Evolutionary conservation across 1,140 invertebrate species (phyloP).

Genomic region (Drosophila miranda): DNA sequence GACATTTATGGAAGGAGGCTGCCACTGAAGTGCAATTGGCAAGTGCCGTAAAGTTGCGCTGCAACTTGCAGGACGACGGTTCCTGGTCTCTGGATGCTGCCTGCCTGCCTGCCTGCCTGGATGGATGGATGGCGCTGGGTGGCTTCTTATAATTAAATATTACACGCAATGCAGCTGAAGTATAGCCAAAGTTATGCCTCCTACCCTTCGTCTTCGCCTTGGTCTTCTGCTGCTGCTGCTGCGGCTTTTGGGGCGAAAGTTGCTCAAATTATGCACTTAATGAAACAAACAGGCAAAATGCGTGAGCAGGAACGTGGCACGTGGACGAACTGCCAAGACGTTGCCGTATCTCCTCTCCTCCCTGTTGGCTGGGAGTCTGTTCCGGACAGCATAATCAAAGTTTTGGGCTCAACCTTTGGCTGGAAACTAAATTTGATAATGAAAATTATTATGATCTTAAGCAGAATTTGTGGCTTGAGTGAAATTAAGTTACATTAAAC

Average conservation of each 20-base stretch:
- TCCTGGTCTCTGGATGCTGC: conserved; percentile 2
- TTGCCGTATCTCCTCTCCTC: background rate
- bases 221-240: conserved; percentile 30
- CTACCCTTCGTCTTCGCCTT: conserved; percentile 25
- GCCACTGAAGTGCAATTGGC: conserved; percentile 77
- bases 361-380: background rate
- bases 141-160: conserved; percentile 74
- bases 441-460: too few relatives aligned
- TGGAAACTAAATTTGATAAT: background rate
- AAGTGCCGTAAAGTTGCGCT: conserved; percentile 69
- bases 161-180: conserved; percentile 80
- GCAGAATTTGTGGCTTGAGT: too few relatives aligned
- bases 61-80: background rate
- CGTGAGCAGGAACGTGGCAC: conserved; percentile 8
- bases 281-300: conserved; percentile 59
- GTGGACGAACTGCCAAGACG: conserved; percentile 15
- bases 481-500: too few relatives aligned
- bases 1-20: conserved; percentile 61
- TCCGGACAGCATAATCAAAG: conserved; percentile 31
- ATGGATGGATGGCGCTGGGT: conserved; percentile 3
- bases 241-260: conserved; percentile 42
- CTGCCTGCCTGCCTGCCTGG: background rate
- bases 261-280: conserved; percentile 72
- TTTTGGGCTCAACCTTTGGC: conserved; percentile 8
- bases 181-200: conserved; percentile 70